Evolutionary conservation across 2,797 vertebrate genomes (phyloP), one percentile per base, ranked within the genome.

Genomic region (Acropternis orthonyx): DNA sequence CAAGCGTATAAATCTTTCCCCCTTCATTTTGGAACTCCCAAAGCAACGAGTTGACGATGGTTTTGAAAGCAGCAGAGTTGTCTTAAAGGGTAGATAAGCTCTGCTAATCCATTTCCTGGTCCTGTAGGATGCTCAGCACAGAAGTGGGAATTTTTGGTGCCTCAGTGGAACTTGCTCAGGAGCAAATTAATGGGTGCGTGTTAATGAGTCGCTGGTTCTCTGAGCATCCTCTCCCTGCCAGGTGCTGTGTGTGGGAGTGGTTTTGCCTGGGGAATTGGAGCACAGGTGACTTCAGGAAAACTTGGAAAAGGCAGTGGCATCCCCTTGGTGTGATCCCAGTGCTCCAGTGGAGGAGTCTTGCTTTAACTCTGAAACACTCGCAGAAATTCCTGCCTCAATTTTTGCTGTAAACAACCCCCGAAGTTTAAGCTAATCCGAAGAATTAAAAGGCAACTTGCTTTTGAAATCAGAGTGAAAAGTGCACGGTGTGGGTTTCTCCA

Each of bases 381-480:
- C 54, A 9, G 37, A 92, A 73, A 12, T 17, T 67, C 4, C 0
- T 30, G 56, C 89, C 52, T 89, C 20, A 8, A 0, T 89, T 95
- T 92, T 48, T 87, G 52, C 92, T 93, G n/a, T 74, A 88, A 95
- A 44, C 58, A 62, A 55, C 88, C 92, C 83, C 83, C 55, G 37
- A 89, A 39, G n/a, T 97, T 65, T 93, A 68, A 82, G 84, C 97
- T 95, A 89, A 96, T 92, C 94, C 93, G 94, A 96, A 96, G 97
- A 97, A 95, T 61, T 88, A 85, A 93, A 91, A 95, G 73, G 44
- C 61, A 78, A 62, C 66, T 91, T 96, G 83, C 76, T 97, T 97
- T 97, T 89, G 92, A 95, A 95, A 73, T 69, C 69, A 86, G 96
- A 89, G 82, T 73, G 84, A 22, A 8, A 67, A 71, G 61, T 88